Evolutionary conservation across 2,888 invertebrate species (phyloP).

Genomic region (Parnassius smintheus): DNA sequence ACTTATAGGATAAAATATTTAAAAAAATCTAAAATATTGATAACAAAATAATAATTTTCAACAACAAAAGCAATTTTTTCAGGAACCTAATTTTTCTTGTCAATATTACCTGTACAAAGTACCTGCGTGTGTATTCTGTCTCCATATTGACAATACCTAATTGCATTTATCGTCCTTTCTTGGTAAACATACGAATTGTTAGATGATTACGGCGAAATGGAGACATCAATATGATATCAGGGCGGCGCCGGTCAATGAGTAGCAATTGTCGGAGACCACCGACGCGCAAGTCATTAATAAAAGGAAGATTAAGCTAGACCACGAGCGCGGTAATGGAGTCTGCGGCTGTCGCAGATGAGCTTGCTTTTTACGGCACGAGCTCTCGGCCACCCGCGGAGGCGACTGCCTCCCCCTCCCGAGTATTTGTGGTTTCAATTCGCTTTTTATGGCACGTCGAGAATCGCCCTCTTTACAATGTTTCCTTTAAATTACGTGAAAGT

Average conservation of each 20-base stretch:
- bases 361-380: conserved; percentile 78
- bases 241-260: conserved; percentile 39
- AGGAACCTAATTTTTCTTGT: too few species aligned
- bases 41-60: too few species aligned
- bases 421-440: conserved; percentile 79
- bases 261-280: conserved; percentile 51
- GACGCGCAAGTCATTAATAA: conserved; percentile 65
- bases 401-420: conserved; percentile 64
- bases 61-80: too few species aligned
- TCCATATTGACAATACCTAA: conserved; percentile 21
- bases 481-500: conserved; percentile 56
- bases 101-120: background rate
- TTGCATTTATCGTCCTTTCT: conserved; percentile 26
- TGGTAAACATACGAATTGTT: conserved; percentile 22
- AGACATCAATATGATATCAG: conserved; percentile 48
- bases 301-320: conserved; percentile 68
- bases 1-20: too few species aligned
- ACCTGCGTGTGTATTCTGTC: too few species aligned
- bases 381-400: conserved; percentile 72
- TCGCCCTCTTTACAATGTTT: conserved; percentile 22
- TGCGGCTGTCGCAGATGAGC: conserved; percentile 67
- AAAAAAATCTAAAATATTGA: too few species aligned
- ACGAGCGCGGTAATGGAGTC: conserved; percentile 62
- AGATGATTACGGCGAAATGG: conserved; percentile 40
- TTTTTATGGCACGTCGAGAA: conserved; percentile 57